phyloP scores from a whole-genome alignment of 2,113 vertebrate species.

The Pachyramphus minor region DNA sequence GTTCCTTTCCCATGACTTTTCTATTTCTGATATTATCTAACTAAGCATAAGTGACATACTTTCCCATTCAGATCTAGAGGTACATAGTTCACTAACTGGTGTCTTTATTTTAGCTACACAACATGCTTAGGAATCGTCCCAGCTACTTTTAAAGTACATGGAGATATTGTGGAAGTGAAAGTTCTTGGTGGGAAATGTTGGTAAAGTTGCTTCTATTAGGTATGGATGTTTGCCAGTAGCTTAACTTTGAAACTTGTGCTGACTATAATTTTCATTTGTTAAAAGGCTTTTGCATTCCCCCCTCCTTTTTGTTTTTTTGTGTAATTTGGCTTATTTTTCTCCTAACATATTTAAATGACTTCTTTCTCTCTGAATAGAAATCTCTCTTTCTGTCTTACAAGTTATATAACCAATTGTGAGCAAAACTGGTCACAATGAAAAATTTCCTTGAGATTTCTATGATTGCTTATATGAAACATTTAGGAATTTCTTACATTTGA shows the following conservation, averaged over 20 bases:
- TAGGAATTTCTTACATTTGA: background rate
- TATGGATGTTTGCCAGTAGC: background rate
- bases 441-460: background rate
- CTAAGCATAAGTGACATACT: constrained; percentile 51
- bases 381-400: background rate
- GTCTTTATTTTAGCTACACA: constrained; percentile 6
- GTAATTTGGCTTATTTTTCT: background rate
- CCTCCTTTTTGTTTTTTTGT: background rate
- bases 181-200: background rate
- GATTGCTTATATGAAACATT: background rate
- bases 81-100: constrained; percentile 10
- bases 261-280: background rate
- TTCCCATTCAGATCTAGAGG: constrained; percentile 18
- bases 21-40: constrained; percentile 53
- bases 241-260: background rate
- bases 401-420: background rate
- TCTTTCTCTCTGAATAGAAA: background rate
- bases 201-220: constrained; percentile 3
- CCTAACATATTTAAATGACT: background rate
- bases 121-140: background rate
- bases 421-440: background rate
- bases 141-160: background rate
- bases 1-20: constrained; percentile 64
- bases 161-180: background rate
- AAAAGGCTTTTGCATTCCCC: background rate